phyloP scores from a whole-genome alignment of 2,113 vertebrate species.

The Rhynchomys soricoides region DNA sequence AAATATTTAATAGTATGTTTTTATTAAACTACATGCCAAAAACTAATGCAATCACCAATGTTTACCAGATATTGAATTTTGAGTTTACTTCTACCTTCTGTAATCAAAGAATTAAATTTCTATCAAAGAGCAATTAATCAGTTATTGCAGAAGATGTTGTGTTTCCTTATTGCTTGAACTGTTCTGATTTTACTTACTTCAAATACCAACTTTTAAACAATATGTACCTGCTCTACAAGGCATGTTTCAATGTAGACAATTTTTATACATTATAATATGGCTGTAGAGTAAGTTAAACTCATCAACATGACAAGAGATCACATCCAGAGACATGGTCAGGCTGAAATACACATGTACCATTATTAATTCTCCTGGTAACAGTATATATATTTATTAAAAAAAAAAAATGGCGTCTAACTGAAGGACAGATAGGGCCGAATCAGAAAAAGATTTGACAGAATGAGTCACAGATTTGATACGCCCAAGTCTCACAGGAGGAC shows the following conservation, averaged over 20 bases:
- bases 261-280: neutral
- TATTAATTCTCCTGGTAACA: too few species aligned
- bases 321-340: too few species aligned
- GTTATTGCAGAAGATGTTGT: neutral
- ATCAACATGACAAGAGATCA: too few species aligned
- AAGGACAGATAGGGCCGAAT: too few species aligned
- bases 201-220: neutral
- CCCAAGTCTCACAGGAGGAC: too few species aligned
- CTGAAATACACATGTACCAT: too few species aligned
- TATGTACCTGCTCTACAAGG: neutral
- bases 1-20: slow-evolving; percentile 37
- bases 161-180: neutral
- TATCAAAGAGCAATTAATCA: neutral
- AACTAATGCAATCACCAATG: neutral
- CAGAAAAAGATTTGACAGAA: too few species aligned
- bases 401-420: too few species aligned
- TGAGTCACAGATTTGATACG: too few species aligned
- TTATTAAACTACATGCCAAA: slow-evolving; percentile 20
- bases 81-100: slow-evolving; percentile 22
- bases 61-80: neutral
- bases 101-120: neutral
- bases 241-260: neutral
- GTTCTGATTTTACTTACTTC: neutral
- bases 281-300: too few species aligned
- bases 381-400: too few species aligned